Percentiles rank a stretch among this genome's conserved stretches.
Conservation (phyloP, 2,797 vertebrate species). For the Myiotriccus ornatus region DNA sequence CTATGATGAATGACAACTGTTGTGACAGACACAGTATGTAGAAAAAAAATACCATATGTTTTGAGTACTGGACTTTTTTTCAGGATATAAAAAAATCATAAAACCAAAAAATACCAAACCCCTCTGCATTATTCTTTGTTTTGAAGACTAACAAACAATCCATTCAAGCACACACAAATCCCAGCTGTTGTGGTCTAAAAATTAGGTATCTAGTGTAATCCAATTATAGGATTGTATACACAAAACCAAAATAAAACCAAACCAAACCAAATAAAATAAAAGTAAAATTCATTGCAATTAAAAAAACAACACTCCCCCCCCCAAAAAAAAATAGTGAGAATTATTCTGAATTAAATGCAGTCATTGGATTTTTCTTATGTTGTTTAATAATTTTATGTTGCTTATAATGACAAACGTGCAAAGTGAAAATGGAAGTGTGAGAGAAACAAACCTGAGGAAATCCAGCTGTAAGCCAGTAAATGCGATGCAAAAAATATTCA, state of each 20-base stretch:
- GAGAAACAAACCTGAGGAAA: neutral
- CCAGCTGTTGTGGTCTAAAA: neutral
- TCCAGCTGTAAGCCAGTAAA: neutral
- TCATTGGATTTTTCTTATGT: neutral
- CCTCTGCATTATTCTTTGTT: neutral
- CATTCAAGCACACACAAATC: neutral
- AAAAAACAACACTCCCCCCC: too few relatives aligned
- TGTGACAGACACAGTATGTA: neutral
- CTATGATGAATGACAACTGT: neutral
- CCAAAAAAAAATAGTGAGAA: neutral
- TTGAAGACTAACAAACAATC: neutral
- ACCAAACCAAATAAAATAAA: neutral
- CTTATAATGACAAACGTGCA: neutral
- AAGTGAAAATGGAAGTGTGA: neutral
- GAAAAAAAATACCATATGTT: neutral
- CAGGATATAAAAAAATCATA: neutral
- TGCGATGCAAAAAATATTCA: neutral
- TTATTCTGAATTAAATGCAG: neutral
- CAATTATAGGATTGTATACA: neutral
- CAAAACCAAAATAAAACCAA: neutral
- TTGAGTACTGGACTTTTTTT: neutral
- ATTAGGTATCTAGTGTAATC: neutral
- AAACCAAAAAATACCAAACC: neutral
- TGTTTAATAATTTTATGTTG: neutral
- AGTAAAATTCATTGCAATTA: neutral